These are phyloP conservation scores for Melanotaenia nigrans DNA, from an alignment of 2,797 vertebrate genomes.

Conservation along the genomic window DNA sequence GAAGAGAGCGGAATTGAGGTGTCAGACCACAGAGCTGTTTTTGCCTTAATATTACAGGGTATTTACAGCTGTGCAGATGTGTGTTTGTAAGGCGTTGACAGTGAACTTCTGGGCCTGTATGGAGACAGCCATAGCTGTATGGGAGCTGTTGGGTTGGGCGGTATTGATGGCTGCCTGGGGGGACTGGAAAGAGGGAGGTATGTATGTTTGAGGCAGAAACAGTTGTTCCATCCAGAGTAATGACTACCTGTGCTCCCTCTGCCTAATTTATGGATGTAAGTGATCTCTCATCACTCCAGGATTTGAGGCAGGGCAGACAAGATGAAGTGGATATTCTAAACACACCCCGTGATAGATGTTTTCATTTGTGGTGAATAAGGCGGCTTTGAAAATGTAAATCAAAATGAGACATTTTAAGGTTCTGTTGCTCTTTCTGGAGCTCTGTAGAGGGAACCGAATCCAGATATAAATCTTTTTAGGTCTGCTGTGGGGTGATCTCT, in stretches of 20 bases:
- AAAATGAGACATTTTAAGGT: conserved; percentile 13
- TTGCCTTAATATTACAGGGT: conserved; percentile 74
- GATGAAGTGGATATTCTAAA: conserved; percentile 50
- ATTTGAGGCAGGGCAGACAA: conserved; percentile 54
- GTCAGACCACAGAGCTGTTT: conserved; percentile 71
- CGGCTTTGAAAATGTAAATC: conserved; percentile 26
- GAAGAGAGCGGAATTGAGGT: conserved; percentile 70
- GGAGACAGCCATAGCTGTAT: conserved; percentile 44
- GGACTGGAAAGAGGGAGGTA: conserved; percentile 67
- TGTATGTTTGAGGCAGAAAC: conserved; percentile 75
- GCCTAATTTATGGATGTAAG: conserved; percentile 76
- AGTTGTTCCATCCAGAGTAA: conserved; percentile 81
- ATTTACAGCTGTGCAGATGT: conserved; percentile 84
- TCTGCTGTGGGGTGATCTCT: conserved; percentile 9
- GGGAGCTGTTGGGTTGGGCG: conserved; percentile 56
- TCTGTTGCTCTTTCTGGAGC: neutral
- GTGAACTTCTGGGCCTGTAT: conserved; percentile 57
- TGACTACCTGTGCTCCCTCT: conserved; percentile 73
- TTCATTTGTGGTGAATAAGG: conserved; percentile 54
- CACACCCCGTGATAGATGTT: conserved; percentile 57
- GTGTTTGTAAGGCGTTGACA: conserved; percentile 77
- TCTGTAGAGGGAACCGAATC: conserved; percentile 9
- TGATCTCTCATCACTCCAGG: conserved; percentile 52
- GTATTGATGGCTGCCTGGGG: conserved; percentile 74
- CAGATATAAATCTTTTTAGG: conserved; percentile 12